Conservation (phyloP, 2,113 vertebrate genomes). For the Vulpes ferrilata region DNA sequence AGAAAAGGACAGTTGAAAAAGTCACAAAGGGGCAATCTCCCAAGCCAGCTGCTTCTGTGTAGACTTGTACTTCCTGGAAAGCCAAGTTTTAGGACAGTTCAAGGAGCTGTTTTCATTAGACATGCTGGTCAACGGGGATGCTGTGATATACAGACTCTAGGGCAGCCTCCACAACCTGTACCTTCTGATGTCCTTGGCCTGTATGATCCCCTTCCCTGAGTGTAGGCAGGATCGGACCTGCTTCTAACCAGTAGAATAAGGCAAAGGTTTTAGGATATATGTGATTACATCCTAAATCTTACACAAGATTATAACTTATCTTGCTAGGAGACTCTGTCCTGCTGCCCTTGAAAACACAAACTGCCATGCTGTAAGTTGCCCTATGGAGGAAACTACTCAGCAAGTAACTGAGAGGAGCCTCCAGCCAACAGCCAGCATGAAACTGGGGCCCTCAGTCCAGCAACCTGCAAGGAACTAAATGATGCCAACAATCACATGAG, state of each 20-base stretch:
- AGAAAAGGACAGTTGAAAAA: background rate
- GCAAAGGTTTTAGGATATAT: background rate
- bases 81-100: background rate
- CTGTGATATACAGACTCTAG: background rate
- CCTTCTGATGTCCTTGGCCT: background rate
- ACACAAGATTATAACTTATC: background rate
- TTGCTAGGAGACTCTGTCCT: background rate
- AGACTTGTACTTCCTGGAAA: background rate
- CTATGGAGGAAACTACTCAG: background rate
- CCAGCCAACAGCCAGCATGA: background rate
- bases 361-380: background rate
- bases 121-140: background rate
- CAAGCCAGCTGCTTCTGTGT: background rate
- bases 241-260: background rate
- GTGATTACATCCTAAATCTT: background rate
- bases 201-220: background rate
- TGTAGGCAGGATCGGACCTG: background rate
- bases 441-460: background rate
- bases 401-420: background rate
- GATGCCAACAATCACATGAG: background rate
- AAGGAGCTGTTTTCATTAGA: background rate
- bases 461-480: constrained; percentile 1
- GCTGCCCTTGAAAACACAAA: background rate
- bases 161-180: too few species aligned
- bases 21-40: background rate